Evolutionary conservation across 1,140 invertebrate species (phyloP), one percentile per base, ranked within the genome.

Genomic region (Eupristina koningsbergeri): DNA sequence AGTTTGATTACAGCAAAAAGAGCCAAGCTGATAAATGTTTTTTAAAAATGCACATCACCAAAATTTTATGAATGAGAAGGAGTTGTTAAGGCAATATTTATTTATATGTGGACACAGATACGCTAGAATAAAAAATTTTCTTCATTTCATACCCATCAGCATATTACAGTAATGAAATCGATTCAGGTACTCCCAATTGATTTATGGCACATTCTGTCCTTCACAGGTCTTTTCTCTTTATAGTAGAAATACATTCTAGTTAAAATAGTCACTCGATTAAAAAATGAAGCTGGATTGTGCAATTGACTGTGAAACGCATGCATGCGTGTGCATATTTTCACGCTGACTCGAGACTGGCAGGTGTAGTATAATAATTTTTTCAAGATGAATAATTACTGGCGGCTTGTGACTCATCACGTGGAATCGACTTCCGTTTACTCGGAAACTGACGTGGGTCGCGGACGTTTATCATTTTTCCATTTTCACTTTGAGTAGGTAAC

Each of bases 361-460:
- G 58, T n/a, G 63, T 69, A 63, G 64, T 34, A 26, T 29, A n/a
- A n/a, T n/a, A 36, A 80, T 80, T 80, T 80, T 80, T 80, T 64
- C 61, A 17, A 39, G 39, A 79, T 8, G 41, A 17, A n/a, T 26
- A 64, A 29, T 36, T 39, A 9, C 39, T 50, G 36, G 67, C 64
- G 26, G 36, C 34, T 34, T 29, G 26, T 73, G 79, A 73, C 47
- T 81, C 79, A 81, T 73, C 79, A 47, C 0, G 26, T 71, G 67
- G 26, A 53, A 73, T 77, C 34, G 58, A 61, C 58, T 77, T 77
- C 17, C 36, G 58, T 63, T 58, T 29, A 39, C 71, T 45, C 3
- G 9, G 45, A 17, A 74, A 22, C 41, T 45, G 53, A 41, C 77
- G 74, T 76, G 31, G 29, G 31, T 61, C 19, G 61, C 63, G 45